Evolutionary conservation across 2,113 vertebrate species (phyloP), one percentile per base, ranked within the genome.

Genomic region (Melanotaenia duboulayi): DNA sequence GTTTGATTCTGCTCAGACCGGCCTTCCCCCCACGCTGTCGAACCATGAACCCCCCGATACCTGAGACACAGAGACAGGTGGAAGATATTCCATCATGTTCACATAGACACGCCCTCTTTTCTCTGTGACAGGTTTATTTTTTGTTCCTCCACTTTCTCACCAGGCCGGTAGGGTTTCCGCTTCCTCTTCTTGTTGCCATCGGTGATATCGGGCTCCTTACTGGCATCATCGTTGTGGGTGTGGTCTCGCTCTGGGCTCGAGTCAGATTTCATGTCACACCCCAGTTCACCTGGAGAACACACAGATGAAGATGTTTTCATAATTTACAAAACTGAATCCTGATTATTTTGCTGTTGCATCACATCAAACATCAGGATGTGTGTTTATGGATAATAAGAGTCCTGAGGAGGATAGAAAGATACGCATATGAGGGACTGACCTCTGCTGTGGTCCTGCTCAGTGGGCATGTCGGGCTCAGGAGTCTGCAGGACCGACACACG

Each of bases 11-110:
- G 39, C 95, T 96, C 59, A 96, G 95, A 7, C 96, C 97, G 0
- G 95, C 93, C 82, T 96, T 96, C 63, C 96, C 97, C 40, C 97
- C 97, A 65, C 97, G 95, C 91, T 99, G 98, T 23, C 98, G 96
- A 20, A 99, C 97, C 97, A 98, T 99, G 89, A 99, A 99, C 25
- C 98, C 98, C 62, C 98, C 98, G 48, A 99, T 99, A 82, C 98
- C 98, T 97, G 84, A 20, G 71, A 71, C 60, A 76, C 42, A 76
- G 48, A 54, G 14, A 35, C 22, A 20, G 46, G 50, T 13, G 12
- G 37, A 16, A 13, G 57, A 35, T 35, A 35, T 35, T 35, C 32
- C 5, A 35, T 35, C 32, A 28, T 28, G 28, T 28, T 6, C 28
- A 28, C 28, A 4, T 28, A 28, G 28, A 28, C 28, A 35, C 32